A percentile compares a stretch with the other conserved stretches of the same genome.
Conservation (phyloP, 2,113 vertebrate species). For the Irena cyanogastra region DNA sequence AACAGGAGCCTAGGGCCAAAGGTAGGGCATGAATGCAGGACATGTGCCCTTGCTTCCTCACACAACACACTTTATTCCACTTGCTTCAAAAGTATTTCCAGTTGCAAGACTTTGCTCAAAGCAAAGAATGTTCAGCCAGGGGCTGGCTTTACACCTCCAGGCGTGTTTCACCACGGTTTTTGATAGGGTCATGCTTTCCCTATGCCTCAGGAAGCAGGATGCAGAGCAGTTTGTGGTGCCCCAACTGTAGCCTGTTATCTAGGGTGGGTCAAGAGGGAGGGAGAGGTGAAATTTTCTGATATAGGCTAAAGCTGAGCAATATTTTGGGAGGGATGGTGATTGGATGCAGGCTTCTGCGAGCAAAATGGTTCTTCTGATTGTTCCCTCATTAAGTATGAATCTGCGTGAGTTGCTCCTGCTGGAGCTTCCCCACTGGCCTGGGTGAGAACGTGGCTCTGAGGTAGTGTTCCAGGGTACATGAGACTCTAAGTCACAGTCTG, state of each 20-base stretch:
- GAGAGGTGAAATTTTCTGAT: background rate
- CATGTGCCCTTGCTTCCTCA: accelerated
- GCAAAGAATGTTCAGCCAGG: background rate
- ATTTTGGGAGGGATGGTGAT: background rate
- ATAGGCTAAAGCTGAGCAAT: background rate
- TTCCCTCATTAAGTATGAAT: background rate
- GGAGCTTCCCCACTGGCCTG: background rate
- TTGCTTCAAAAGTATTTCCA: background rate
- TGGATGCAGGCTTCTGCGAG: background rate
- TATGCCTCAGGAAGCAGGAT: accelerated
- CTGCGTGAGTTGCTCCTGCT: background rate
- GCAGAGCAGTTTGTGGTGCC: background rate
- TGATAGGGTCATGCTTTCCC: background rate
- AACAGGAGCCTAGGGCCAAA: background rate
- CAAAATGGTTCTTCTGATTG: background rate
- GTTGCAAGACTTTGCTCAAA: background rate
- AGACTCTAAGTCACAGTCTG: accelerated
- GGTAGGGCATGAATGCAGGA: accelerated
- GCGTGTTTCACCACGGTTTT: accelerated
- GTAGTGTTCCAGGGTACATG: accelerated
- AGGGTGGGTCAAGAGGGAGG: background rate
- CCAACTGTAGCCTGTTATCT: background rate
- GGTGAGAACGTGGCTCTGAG: background rate
- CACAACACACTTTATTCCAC: background rate
- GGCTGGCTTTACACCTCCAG: background rate